Conservation (phyloP, 2,888 invertebrate species). For the Phrixothrix hirtus region DNA sequence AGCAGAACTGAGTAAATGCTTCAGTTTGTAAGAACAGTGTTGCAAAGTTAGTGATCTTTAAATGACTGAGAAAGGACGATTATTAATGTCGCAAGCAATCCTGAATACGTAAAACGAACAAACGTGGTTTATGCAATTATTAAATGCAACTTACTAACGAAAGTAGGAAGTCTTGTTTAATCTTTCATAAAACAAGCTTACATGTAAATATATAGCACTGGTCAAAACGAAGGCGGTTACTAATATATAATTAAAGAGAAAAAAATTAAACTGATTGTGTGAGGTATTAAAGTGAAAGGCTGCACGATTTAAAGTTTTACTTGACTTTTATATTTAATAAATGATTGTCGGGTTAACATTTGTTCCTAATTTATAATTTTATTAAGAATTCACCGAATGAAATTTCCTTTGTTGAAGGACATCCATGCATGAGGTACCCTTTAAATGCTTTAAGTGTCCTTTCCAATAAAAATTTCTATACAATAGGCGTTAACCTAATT, state of each 20-base stretch:
- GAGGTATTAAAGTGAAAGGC: background rate
- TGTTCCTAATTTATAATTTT: no score
- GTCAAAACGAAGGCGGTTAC: slow-evolving; percentile 7
- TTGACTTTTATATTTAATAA: background rate
- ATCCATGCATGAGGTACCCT: no score
- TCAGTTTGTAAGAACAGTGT: background rate
- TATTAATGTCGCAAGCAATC: background rate
- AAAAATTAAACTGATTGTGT: background rate
- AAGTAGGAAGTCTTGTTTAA: slow-evolving; percentile 21
- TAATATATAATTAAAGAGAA: slow-evolving; percentile 1
- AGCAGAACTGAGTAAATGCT: no score
- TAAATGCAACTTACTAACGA: slow-evolving; percentile 8
- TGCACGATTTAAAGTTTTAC: no score
- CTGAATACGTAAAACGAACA: background rate
- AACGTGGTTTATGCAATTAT: slow-evolving; percentile 11
- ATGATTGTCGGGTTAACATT: background rate
- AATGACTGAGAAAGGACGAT: background rate
- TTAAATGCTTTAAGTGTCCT: no score
- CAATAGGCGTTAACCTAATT: no score
- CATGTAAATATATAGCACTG: slow-evolving; percentile 9
- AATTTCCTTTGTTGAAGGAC: no score
- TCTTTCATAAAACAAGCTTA: slow-evolving; percentile 5
- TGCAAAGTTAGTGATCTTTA: background rate
- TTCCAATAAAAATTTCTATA: no score
- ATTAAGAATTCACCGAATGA: no score